Evolutionary conservation across 2,113 vertebrate species (phyloP).

Genomic region (Grallaria varia): DNA sequence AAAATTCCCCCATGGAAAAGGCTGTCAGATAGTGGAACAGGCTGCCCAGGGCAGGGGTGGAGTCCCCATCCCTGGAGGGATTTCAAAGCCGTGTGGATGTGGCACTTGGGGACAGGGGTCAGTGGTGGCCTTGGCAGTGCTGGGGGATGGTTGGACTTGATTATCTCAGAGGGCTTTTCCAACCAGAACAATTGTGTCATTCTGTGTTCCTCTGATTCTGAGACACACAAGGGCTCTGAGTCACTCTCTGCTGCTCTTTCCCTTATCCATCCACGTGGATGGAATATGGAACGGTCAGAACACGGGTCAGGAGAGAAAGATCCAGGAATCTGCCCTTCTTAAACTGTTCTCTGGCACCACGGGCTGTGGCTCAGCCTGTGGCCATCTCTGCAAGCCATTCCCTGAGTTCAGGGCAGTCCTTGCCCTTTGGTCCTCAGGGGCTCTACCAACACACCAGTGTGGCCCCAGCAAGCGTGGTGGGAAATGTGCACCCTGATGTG

Average conservation of each 20-base stretch:
- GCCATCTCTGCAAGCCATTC: neutral
- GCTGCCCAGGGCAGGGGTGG: neutral
- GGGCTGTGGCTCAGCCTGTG: neutral
- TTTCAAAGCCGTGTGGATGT: neutral
- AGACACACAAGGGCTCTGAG: too few species aligned
- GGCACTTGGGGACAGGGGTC: neutral
- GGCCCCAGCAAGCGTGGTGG: neutral
- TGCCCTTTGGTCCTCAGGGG: neutral
- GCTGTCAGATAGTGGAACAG: neutral
- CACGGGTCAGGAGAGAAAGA: neutral
- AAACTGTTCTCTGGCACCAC: neutral
- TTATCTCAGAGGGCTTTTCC: neutral
- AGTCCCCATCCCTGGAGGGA: neutral
- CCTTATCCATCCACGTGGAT: neutral
- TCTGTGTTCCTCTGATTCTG: neutral
- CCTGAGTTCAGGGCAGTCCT: neutral
- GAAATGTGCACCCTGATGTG: neutral
- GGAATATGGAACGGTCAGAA: neutral
- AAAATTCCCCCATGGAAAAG: neutral
- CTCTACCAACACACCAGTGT: fast-evolving
- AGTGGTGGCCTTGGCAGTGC: neutral
- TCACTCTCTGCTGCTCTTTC: neutral
- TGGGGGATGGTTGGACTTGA: fast-evolving
- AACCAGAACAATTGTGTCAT: neutral
- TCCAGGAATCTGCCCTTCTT: neutral